A percentile compares a stretch with the other conserved stretches of the same genome.
These are phyloP conservation scores for Drosophila mayri DNA, from an alignment of 1,140 invertebrate genomes.

Conservation along the genomic window DNA sequence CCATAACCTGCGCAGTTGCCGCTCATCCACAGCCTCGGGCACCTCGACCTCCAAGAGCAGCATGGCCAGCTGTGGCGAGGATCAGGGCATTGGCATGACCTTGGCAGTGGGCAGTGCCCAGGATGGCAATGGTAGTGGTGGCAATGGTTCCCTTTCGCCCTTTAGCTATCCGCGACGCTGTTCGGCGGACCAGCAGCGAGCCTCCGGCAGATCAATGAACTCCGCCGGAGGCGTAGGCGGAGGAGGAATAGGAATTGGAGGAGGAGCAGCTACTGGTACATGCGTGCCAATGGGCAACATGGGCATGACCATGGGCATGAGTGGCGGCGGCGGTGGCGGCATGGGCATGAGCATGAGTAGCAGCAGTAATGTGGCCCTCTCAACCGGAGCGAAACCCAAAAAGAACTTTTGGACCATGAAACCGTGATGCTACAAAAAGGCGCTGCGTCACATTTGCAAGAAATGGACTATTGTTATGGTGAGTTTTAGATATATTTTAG, in stretches of 20 bases:
- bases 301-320: constrained; percentile 15
- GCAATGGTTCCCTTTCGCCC: constrained; percentile 54
- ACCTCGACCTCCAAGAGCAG: constrained; percentile 82
- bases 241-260: neutral
- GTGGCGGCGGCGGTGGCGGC: neutral
- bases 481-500: constrained; percentile 22
- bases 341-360: constrained; percentile 25
- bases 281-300: constrained; percentile 5
- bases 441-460: constrained; percentile 76
- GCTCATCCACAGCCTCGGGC: constrained; percentile 75
- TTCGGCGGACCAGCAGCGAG: constrained; percentile 72
- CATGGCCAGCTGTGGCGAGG: constrained; percentile 78
- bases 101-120: constrained; percentile 6
- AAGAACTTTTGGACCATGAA: constrained; percentile 84
- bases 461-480: constrained; percentile 84
- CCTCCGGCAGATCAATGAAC: constrained; percentile 61
- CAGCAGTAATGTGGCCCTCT: constrained; percentile 38
- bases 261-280: neutral
- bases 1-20: constrained; percentile 77
- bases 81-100: constrained; percentile 76
- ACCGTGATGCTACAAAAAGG: constrained; percentile 84
- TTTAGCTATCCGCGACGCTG: constrained; percentile 73
- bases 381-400: constrained; percentile 80
- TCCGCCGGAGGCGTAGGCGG: constrained; percentile 5
- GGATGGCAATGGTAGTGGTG: constrained; percentile 1